Percentiles rank a stretch among this genome's conserved stretches.
These are phyloP conservation scores for Hycleus cichorii DNA, from an alignment of 1,140 invertebrate species.

Conservation along the genomic window DNA sequence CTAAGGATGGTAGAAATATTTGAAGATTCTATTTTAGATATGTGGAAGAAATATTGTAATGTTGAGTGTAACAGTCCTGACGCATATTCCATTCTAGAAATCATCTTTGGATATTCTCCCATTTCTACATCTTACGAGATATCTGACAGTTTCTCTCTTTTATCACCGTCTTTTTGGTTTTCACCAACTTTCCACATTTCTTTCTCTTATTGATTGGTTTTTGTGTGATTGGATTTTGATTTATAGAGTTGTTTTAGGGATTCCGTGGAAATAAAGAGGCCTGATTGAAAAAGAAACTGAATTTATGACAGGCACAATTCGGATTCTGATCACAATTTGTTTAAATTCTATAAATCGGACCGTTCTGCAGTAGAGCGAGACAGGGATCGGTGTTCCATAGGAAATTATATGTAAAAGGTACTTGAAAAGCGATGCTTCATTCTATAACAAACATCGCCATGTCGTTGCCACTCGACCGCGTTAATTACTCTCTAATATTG, in stretches of 20 bases:
- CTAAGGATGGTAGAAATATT: constrained; percentile 8
- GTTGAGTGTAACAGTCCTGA: constrained; percentile 16
- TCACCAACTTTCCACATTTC: too few relatives aligned
- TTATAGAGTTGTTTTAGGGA: constrained; percentile 20
- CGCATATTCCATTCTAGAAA: constrained; percentile 10
- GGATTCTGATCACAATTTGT: too few relatives aligned
- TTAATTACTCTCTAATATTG: too few relatives aligned
- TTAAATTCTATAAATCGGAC: too few relatives aligned
- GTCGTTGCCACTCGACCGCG: too few relatives aligned
- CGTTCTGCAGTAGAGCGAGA: too few relatives aligned
- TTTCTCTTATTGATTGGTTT: constrained; percentile 16
- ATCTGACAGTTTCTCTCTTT: constrained; percentile 15
- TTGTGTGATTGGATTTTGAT: constrained; percentile 22
- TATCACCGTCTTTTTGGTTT: neutral
- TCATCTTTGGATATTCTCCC: constrained; percentile 13
- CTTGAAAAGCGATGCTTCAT: too few relatives aligned
- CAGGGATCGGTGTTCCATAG: too few relatives aligned
- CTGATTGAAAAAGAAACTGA: constrained; percentile 13
- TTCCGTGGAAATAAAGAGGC: constrained; percentile 10
- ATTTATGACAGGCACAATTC: too few relatives aligned
- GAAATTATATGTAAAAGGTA: too few relatives aligned
- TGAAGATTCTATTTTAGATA: constrained; percentile 17
- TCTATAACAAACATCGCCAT: too few relatives aligned
- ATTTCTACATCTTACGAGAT: constrained; percentile 14
- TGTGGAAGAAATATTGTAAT: constrained; percentile 11